Percentiles rank a stretch among this genome's conserved stretches.
These are phyloP conservation scores for Labia minor DNA, from an alignment of 2,888 invertebrate genomes.

Conservation along the genomic window DNA sequence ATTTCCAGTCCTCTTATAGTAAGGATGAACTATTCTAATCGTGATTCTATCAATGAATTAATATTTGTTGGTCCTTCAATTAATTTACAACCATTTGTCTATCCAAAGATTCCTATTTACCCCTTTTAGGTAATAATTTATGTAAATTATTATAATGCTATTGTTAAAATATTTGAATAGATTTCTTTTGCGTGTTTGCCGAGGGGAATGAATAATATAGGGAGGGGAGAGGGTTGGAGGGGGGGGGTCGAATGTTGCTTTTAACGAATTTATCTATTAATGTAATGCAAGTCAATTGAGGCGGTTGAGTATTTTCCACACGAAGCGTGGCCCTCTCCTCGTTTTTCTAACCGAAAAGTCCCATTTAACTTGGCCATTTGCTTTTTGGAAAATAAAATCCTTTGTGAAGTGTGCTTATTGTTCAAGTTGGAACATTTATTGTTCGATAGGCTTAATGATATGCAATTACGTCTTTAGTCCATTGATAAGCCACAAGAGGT, in stretches of 20 bases:
- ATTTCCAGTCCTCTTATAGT: too few relatives aligned
- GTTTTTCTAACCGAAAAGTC: conserved; percentile 5
- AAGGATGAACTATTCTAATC: too few relatives aligned
- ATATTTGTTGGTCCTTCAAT: too few relatives aligned
- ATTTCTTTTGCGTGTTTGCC: too few relatives aligned
- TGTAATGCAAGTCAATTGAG: neutral
- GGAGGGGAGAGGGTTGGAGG: too few relatives aligned
- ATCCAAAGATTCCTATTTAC: too few relatives aligned
- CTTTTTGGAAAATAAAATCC: conserved; percentile 7
- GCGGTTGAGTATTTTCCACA: neutral
- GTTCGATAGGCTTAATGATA: conserved; percentile 4
- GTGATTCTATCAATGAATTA: too few relatives aligned
- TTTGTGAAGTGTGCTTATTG: conserved; percentile 13
- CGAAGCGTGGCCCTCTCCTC: neutral
- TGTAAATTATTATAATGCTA: too few relatives aligned
- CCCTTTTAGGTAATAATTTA: too few relatives aligned
- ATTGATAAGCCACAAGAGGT: conserved; percentile 13
- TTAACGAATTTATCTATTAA: conserved; percentile 13
- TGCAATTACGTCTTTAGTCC: conserved; percentile 13
- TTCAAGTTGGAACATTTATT: conserved; percentile 13
- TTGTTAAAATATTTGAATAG: too few relatives aligned
- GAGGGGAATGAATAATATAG: too few relatives aligned
- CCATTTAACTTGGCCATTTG: conserved; percentile 13
- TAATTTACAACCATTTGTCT: too few relatives aligned
- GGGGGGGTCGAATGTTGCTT: neutral